A percentile compares a stretch with the other conserved stretches of the same genome.
These are phyloP conservation scores for Charadrius vociferus DNA, from an alignment of 2,113 vertebrate genomes.

Conservation along the genomic window DNA sequence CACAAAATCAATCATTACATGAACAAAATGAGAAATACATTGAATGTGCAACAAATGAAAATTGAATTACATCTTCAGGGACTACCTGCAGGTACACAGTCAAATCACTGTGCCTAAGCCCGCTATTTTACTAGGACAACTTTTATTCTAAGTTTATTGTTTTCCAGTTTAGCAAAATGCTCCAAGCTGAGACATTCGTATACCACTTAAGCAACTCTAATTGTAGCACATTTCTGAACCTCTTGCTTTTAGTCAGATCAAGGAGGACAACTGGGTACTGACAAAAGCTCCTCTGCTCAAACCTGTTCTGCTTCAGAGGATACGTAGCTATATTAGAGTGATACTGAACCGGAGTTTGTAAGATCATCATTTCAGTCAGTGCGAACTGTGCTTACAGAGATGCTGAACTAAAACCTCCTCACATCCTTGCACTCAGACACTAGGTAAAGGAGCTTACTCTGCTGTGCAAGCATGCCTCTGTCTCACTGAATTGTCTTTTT, in stretches of 20 bases:
- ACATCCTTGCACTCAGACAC: not conserved
- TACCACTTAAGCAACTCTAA: not conserved
- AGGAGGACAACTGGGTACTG: not conserved
- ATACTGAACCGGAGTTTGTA: not conserved
- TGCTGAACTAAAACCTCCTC: not conserved
- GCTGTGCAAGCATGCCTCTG: not conserved
- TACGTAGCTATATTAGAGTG: accelerated
- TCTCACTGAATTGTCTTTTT: not conserved
- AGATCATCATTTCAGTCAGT: not conserved
- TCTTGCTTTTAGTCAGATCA: not conserved
- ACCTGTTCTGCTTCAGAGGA: not conserved
- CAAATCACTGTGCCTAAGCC: not conserved
- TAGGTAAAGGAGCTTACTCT: not conserved
- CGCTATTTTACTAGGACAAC: not conserved
- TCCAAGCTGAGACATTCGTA: not conserved
- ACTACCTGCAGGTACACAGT: not conserved
- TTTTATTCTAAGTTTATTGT: not conserved
- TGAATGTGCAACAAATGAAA: not conserved
- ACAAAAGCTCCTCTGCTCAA: not conserved
- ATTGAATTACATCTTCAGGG: not conserved
- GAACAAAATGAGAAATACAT: not conserved
- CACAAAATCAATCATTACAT: not conserved
- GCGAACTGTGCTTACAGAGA: not conserved
- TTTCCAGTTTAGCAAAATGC: not conserved
- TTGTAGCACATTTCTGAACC: not conserved